Base-by-base conservation (phyloP, 2,113 vertebrate genomes). In the Mustela lutreola region DNA sequence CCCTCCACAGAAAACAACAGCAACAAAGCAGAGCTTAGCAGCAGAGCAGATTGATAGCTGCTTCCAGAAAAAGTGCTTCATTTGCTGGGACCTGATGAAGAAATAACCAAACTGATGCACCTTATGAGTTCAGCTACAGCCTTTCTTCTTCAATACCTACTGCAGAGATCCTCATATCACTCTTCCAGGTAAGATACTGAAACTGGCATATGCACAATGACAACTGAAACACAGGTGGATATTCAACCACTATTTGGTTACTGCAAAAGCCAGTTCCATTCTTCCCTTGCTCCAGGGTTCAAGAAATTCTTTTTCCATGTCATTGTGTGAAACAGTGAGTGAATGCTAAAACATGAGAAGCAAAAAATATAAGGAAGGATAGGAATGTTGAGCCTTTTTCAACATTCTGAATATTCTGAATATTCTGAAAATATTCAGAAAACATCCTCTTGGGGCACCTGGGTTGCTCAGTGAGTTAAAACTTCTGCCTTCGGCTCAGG, bases 81-180 rank as follows among this genome's bases (percentile, higher is more conserved):
- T n/a, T 71, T 78, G 14, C 11, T 63, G n/a, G 56, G 82, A 83
- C 7, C 75, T 78, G 39, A 39, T 93, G 75, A 82, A 94, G 70
- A 85, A 95, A 87, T 48, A 95, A 87, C 39, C 79, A 93, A 90
- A 42, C 36, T 76, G 73, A 50, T 28, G 48, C 22, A 11, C 42
- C 48, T 60, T 82, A 31, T 36, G 65, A 82, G 56, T 93, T 63
- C 60, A 67, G 48, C 42, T 76, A 48, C n/a, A 45, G 33, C 31
- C 58, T 86, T 87, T 86, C 33, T 14, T 62, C 8, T 50, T 62
- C 36, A 63, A 62, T 42, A 62, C 3, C 58, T 56, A 14, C 18
- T 62, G 14, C 21, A 42, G 79, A 91, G 12, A 82, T 5, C 5
- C 7, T 73, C 45, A 58, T 89, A 11, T 62, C 65, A 31, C 42